phyloP scores from a whole-genome alignment of 2,113 vertebrate genomes.

The Chlorodrepanis virens region DNA sequence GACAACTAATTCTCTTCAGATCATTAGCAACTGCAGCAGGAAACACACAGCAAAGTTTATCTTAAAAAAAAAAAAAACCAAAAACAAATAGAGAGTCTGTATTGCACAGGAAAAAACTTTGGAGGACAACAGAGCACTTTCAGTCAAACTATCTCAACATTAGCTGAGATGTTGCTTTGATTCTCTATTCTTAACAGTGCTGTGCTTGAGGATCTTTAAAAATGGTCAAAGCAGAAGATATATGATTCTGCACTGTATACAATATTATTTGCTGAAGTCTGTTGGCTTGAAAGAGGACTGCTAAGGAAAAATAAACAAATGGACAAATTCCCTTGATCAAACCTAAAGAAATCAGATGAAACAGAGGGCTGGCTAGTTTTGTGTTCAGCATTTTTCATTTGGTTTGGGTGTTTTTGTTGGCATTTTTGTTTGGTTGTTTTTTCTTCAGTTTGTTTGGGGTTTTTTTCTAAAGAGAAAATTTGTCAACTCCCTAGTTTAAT shows the following conservation, averaged over 20 bases:
- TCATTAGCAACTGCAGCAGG: background rate
- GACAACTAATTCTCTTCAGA: background rate
- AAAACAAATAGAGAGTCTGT: background rate
- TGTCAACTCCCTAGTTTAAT: background rate
- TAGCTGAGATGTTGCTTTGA: background rate
- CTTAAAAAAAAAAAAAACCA: background rate
- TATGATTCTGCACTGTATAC: background rate
- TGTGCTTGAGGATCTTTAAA: background rate
- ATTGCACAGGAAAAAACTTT: background rate
- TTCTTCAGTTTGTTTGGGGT: accelerated
- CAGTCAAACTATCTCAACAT: background rate
- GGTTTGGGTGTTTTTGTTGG: accelerated
- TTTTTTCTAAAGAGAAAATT: background rate
- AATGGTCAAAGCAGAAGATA: background rate
- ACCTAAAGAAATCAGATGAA: background rate
- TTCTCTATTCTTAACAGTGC: background rate
- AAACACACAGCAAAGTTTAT: background rate
- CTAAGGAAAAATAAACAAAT: background rate
- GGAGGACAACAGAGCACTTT: background rate
- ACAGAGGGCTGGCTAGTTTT: background rate
- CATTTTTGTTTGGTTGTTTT: background rate
- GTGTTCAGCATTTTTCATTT: background rate
- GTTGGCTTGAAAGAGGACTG: background rate
- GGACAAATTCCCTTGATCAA: background rate
- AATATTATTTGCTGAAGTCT: background rate